Conservation (phyloP, 35 echinoderm and acorn worm genomes). For the Apostichopus parvimensis region DNA sequence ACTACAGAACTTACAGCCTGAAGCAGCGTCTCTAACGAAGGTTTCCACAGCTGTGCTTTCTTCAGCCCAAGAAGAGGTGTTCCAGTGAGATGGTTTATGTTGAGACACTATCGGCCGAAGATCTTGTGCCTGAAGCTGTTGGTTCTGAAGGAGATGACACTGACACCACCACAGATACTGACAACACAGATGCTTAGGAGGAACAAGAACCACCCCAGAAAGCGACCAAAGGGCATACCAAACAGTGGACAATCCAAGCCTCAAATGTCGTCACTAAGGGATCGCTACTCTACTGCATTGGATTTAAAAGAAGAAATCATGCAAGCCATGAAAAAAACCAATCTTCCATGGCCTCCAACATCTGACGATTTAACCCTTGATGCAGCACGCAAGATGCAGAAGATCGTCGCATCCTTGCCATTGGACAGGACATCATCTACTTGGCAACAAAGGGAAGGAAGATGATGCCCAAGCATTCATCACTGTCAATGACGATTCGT, state of each 20-base stretch:
- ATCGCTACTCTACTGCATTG: no score
- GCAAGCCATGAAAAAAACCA: no score
- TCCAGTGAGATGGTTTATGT: slow-evolving; percentile 54
- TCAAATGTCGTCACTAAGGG: no score
- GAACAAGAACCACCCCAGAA: no score
- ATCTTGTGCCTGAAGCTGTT: no score
- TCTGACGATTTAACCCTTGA: slow-evolving; percentile 4
- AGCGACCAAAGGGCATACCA: no score
- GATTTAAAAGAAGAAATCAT: no score
- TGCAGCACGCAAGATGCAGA: slow-evolving; percentile 18
- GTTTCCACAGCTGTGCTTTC: background rate
- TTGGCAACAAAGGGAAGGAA: background rate
- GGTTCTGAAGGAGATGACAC: no score
- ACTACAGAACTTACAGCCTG: slow-evolving; percentile 28
- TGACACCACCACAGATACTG: no score
- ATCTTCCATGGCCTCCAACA: slow-evolving; percentile 24
- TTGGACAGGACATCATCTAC: slow-evolving; percentile 56
- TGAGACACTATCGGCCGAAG: slow-evolving; percentile 23
- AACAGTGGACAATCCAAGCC: no score
- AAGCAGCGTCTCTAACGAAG: background rate
- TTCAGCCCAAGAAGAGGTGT: background rate
- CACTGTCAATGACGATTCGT: slow-evolving; percentile 53
- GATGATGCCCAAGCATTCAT: slow-evolving; percentile 34
- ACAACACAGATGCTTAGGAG: no score
- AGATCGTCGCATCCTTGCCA: slow-evolving; percentile 35